A percentile compares a stretch with the other conserved stretches of the same genome.
These are phyloP conservation scores for Chelonus formosanus DNA, from an alignment of 2,888 invertebrate species.

Conservation along the genomic window DNA sequence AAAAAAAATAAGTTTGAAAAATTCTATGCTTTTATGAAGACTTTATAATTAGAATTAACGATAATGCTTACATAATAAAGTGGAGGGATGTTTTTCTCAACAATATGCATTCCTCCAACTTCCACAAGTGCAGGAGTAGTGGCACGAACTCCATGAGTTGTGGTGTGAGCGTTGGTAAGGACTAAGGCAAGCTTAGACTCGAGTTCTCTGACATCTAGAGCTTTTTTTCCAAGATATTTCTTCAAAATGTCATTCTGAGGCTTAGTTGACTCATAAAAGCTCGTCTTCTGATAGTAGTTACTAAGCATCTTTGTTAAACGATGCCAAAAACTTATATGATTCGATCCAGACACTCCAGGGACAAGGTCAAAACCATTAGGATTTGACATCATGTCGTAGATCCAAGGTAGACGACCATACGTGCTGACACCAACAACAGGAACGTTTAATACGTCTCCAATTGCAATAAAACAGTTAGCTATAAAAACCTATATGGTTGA, in stretches of 20 bases:
- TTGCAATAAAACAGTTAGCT: constrained; percentile 39
- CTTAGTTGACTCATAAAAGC: constrained; percentile 31
- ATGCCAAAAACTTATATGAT: constrained; percentile 36
- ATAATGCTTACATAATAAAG: constrained; percentile 38
- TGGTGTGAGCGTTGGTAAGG: constrained; percentile 68
- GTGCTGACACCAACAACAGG: constrained; percentile 38
- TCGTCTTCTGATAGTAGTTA: neutral
- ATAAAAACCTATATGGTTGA: constrained; percentile 33
- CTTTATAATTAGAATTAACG: neutral
- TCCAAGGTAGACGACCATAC: constrained; percentile 33
- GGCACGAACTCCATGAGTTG: constrained; percentile 66
- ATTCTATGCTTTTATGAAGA: too few species aligned
- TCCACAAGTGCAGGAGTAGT: constrained; percentile 67
- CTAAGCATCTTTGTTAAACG: constrained; percentile 29
- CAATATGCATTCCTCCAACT: constrained; percentile 67
- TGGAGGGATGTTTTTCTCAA: constrained; percentile 37
- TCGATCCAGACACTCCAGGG: constrained; percentile 24
- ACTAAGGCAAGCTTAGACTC: constrained; percentile 55
- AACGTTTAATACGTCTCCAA: constrained; percentile 40
- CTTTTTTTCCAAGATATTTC: constrained; percentile 27
- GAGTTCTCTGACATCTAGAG: constrained; percentile 38
- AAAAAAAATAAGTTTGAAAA: neutral
- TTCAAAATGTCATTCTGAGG: constrained; percentile 30
- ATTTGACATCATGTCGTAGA: constrained; percentile 39
- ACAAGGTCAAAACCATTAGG: constrained; percentile 35